Conservation (phyloP, 2,113 vertebrate genomes). For the Stercorarius parasiticus region DNA sequence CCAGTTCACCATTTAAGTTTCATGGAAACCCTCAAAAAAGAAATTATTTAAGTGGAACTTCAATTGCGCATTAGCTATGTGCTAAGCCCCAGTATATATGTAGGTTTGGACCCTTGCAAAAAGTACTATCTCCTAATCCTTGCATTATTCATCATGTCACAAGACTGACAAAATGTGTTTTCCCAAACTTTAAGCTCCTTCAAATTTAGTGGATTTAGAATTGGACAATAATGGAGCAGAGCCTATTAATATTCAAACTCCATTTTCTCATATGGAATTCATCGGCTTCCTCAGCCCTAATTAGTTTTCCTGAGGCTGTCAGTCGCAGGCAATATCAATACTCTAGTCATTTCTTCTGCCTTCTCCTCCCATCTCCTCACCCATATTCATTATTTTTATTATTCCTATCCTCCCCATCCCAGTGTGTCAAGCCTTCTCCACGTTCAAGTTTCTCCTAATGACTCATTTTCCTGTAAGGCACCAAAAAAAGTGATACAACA, state of each 20-base stretch:
- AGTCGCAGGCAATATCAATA: neutral
- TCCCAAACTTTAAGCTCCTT: conserved; percentile 44
- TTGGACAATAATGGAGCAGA: neutral
- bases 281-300: neutral
- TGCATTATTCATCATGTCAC: neutral
- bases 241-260: conserved; percentile 26
- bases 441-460: neutral
- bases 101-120: neutral
- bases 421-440: neutral
- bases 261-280: conserved; percentile 28
- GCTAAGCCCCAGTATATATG: neutral
- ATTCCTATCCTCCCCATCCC: neutral
- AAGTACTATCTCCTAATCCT: neutral
- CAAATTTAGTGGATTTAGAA: conserved; percentile 20
- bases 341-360: neutral
- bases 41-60: neutral
- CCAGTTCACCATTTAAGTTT: neutral
- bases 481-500: neutral
- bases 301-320: conserved; percentile 24
- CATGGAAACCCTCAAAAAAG: neutral
- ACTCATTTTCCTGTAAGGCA: neutral
- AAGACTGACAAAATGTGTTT: conserved; percentile 12
- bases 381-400: neutral
- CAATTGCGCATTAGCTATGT: neutral
- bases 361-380: conserved; percentile 18